phyloP scores from a whole-genome alignment of 2,888 invertebrate genomes.

The Phymatocera aterrima region DNA sequence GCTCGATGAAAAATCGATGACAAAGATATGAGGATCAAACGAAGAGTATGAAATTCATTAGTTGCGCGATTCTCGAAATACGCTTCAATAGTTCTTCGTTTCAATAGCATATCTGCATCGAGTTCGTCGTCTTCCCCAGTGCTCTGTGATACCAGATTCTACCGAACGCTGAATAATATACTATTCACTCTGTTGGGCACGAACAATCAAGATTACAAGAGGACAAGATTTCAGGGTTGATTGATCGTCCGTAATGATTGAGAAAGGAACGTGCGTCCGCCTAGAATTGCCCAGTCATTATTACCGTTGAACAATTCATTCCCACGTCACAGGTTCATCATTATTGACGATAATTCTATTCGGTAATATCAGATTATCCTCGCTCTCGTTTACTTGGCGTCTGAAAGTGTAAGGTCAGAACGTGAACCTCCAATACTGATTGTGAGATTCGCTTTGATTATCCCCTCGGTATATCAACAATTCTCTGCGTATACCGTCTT shows the following conservation, averaged over 20 bases:
- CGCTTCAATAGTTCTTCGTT: background rate
- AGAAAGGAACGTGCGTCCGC: background rate
- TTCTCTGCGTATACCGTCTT: background rate
- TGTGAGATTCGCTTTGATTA: constrained; percentile 4
- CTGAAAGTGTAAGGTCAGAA: background rate
- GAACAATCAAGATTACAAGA: background rate
- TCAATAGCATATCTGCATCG: background rate
- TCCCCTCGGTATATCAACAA: background rate
- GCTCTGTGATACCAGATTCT: background rate
- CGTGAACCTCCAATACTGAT: constrained; percentile 6
- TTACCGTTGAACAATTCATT: background rate
- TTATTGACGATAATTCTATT: background rate
- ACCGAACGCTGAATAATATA: background rate
- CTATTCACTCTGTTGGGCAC: no score
- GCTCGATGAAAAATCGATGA: background rate
- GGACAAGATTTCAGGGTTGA: background rate
- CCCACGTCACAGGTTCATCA: background rate
- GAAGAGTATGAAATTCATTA: background rate
- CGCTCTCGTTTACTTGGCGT: background rate
- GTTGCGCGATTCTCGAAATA: constrained; percentile 3
- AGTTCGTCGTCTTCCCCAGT: constrained; percentile 12
- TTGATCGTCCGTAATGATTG: background rate
- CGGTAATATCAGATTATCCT: background rate
- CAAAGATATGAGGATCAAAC: background rate
- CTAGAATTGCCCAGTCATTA: background rate